A percentile compares a stretch with the other conserved stretches of the same genome.
Evolutionary conservation across 1,140 invertebrate genomes (phyloP).

Genomic region (Tribolium castaneum): DNA sequence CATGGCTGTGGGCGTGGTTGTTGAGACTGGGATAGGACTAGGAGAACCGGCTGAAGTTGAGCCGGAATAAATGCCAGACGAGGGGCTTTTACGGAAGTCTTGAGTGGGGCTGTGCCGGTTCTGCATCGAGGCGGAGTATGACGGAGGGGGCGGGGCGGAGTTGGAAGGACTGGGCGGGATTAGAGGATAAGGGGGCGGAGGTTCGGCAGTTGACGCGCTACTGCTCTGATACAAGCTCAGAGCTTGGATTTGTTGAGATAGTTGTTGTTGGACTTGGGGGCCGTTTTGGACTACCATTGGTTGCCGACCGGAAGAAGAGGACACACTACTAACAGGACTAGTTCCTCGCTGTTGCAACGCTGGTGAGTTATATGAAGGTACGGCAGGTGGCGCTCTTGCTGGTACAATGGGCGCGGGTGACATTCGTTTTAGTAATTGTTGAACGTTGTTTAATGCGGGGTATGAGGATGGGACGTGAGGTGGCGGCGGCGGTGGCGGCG

Average conservation of each 20-base stretch:
- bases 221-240: conserved; percentile 80
- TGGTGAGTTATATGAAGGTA: conserved; percentile 64
- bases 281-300: conserved; percentile 86
- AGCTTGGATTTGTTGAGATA: conserved; percentile 87
- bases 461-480: conserved; percentile 61
- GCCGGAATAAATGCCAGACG: conserved; percentile 84
- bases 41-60: conserved; percentile 83
- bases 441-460: conserved; percentile 74
- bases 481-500: conserved; percentile 78
- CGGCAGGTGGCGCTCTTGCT: conserved; percentile 69
- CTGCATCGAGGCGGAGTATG: conserved; percentile 86
- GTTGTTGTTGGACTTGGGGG: conserved; percentile 83
- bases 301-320: conserved; percentile 65
- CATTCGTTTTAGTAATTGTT: conserved; percentile 87
- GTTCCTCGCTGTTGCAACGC: conserved; percentile 74
- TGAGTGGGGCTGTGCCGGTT: conserved; percentile 88
- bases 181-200: conserved; percentile 83
- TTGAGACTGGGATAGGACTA: conserved; percentile 80
- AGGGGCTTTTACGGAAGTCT: conserved; percentile 75
- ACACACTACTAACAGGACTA: conserved; percentile 75
- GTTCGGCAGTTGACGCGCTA: conserved; percentile 68
- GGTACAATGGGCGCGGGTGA: conserved; percentile 79
- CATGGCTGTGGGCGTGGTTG: conserved; percentile 70
- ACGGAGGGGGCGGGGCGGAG: conserved; percentile 80
- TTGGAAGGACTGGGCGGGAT: conserved; percentile 68